Evolutionary conservation across 1,140 invertebrate species (phyloP), one percentile per base, ranked within the genome.

Genomic region (Nylanderia fulva): DNA sequence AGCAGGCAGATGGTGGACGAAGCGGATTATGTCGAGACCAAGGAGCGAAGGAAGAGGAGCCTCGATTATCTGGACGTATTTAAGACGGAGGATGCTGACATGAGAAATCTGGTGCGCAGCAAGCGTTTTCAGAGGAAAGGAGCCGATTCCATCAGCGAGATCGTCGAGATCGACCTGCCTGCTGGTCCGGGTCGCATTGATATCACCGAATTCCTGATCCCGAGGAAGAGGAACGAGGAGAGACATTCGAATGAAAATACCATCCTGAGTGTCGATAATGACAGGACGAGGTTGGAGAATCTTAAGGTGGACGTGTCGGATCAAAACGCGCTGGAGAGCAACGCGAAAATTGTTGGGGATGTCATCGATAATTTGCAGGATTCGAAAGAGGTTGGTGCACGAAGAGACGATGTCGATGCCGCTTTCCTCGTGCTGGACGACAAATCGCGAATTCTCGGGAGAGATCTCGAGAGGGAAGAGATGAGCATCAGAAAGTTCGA

Each of bases 141-240:
- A 5, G 85, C 91, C 0, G 93, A 94, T 39, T 87, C 87, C 0
- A 92, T 94, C 24, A 86, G 85, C n/a, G 92, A 94, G 66, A 94
- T 94, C 15, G 91, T 94, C 4, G 93, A 94, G 54, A 92, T 94
- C 24, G 93, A 94, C 66, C 8, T 93, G 8, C 91, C 93, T 1
- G 52, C 24, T 24, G 63, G 29, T 0, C 48, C 76, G 0, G 83
- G 75, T 7, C 89, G 75, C 52, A 75, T 88, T 29, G 75, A 92
- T 9, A 69, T 91, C 0, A 84, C 80, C 0, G 85, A 91, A 24
- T 56, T 90, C 3, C 29, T 91, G 0, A 74, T 90, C 11, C 84
- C 89, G 2, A 87, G n/a, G n/a, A 60, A n/a, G 4, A 76, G 33
- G 0, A 39, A 33, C 29, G 29, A 21, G 13, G 18, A n/a, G 18